Evolutionary conservation across 2,888 invertebrate genomes (phyloP), one percentile per base, ranked within the genome.

Genomic region (Bellardia pandia): DNA sequence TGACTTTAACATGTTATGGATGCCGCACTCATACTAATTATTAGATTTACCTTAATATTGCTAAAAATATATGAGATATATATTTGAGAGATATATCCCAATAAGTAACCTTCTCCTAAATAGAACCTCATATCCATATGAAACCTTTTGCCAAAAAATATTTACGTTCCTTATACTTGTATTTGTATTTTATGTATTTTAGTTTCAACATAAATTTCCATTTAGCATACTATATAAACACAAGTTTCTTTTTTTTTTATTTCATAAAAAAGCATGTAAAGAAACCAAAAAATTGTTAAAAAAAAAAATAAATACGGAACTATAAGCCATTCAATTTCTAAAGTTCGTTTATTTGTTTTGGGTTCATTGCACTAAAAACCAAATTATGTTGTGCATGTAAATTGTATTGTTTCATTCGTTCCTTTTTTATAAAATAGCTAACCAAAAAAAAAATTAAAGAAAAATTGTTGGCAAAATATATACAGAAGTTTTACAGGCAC

Each of bases 361-460:
- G 85, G 86, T 84, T 87, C 86, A 85, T 85, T 87, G 86, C 80
- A 81, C 86, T 87, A 87, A 87, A 64, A 85, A 77, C 80, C 86
- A 81, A 87, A 87, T 84, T 80, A 86, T 87, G 77, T 87, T 85
- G 80, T 84, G 81, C 77, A 84, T 81, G 85, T 81, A 87, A 85
- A 87, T 85, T 87, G 86, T 85, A 85, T 85, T 87, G 80, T 87
- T 87, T 85, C 77, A 80, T 74, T 81, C 42, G 37, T 45, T 72
- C 53, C 58, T 40, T 51, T 37, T 11, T 13, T 37, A 16, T 37
- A 45, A 51, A n/a, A 58, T n/a, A 14, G 48, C 66, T 56, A 81
- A 66, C 13, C 30, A 60, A 37, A 71, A 82, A 64, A 37, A 9
- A 23, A 23, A 23, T 23, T 23, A 23, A n/a, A 60, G 64, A 42